These are phyloP conservation scores for Meandrina meandrites DNA, from an alignment of 92 coral and sea anemone genomes.

Conservation along the genomic window DNA sequence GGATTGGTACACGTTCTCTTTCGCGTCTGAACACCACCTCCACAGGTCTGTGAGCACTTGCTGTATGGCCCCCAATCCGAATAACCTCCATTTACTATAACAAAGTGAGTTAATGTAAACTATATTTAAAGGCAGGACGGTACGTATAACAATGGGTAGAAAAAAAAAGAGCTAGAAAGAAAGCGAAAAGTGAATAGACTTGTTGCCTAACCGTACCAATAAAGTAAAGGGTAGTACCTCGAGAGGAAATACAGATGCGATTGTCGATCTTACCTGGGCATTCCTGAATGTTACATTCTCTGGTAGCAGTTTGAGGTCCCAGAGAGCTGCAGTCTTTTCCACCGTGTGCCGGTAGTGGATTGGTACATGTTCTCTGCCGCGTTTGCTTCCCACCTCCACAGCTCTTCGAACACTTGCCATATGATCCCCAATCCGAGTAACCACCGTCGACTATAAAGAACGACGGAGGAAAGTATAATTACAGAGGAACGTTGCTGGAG, in stretches of 20 bases:
- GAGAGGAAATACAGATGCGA: background rate
- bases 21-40: conserved; percentile 14
- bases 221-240: no score
- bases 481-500: background rate
- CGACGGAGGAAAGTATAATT: background rate
- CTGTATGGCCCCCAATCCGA: conserved; percentile 23
- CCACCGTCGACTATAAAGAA: conserved; percentile 18
- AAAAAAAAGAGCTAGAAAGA: no score
- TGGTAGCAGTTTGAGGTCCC: background rate
- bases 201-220: no score
- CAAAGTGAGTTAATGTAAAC: no score
- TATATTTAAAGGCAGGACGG: no score
- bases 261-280: background rate
- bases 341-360: conserved; percentile 30
- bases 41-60: conserved; percentile 34
- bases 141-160: no score
- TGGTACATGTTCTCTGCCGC: conserved; percentile 19
- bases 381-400: conserved; percentile 35
- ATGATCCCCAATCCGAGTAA: conserved; percentile 31
- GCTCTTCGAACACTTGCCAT: conserved; percentile 29
- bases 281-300: background rate
- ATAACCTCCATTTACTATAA: conserved; percentile 36
- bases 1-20: conserved; percentile 1
- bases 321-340: conserved; percentile 22
- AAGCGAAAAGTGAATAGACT: no score